Evolutionary conservation across 1,140 invertebrate species (phyloP), one percentile per base, ranked within the genome.

Genomic region (Cyclargus thomasi): DNA sequence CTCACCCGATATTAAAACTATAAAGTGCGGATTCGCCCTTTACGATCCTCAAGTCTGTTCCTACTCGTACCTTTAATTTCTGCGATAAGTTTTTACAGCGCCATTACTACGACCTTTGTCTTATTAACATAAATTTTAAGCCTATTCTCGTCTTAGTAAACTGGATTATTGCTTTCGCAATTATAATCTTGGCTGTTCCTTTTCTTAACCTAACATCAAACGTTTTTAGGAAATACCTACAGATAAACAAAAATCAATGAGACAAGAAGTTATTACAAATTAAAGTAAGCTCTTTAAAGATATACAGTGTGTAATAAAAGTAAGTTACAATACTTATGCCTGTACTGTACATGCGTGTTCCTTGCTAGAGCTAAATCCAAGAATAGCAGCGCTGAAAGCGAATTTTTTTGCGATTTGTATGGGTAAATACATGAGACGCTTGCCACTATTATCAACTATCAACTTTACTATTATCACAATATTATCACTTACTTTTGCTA

Each of bases 1-100:
- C 79, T 78, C 77, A 75, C 77, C 57, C 79, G 80, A 88, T 90
- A 88, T 90, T 88, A 90, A 86, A 86, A 88, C 85, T 84, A 88
- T 90, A 90, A 88, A 90, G 78, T 87, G 84, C 70, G 82, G 82
- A 70, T 70, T 70, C 67, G 65, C 67, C 77, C 73, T 75, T 75
- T 75, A 74, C 79, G 73, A 81, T 74, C 79, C 74, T 69, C 71
- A 68, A 72, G 62, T 74, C 68, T 73, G 68, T 73, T 74, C 75
- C 73, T 76, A 73, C 72, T 72, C 70, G 72, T 73, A 75, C 74
- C 73, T 79, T 72, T 73, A 79, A 75, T 74, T 74, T 53, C 47
- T 65, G 29, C 67, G 66, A 70, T 70, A 70, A 73, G 63, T 67
- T 71, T 73, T 72, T 74, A 74, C 70, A 67, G 64, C 64, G 66